Conservation (phyloP, 2,113 vertebrate genomes). For the Dolichallabes microphthalmus region DNA sequence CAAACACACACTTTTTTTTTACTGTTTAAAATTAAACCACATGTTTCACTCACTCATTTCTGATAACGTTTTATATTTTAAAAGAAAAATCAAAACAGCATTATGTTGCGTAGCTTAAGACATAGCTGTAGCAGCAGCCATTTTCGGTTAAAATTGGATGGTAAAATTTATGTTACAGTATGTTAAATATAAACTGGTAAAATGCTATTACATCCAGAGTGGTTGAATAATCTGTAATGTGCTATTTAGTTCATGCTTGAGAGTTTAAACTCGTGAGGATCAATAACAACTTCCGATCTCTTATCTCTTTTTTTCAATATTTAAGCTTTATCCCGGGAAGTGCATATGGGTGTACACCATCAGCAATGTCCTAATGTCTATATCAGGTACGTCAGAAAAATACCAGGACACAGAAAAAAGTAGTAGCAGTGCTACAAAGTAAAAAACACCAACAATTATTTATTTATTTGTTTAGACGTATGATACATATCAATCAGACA, state of each 20-base stretch:
- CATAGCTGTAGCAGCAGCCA: background rate
- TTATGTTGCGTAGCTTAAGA: background rate
- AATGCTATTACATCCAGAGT: background rate
- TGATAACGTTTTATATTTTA: background rate
- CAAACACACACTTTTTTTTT: background rate
- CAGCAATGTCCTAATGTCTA: constrained; percentile 84
- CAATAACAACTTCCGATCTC: background rate
- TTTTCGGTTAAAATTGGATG: background rate
- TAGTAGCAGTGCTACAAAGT: background rate
- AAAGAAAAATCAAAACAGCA: background rate
- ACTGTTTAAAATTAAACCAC: background rate
- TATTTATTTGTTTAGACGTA: background rate
- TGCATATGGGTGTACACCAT: constrained; percentile 87
- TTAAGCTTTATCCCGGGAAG: constrained; percentile 81
- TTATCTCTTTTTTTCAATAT: constrained; percentile 1
- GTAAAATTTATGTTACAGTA: no score
- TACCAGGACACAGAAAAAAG: background rate
- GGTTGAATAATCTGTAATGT: background rate
- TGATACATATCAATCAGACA: background rate
- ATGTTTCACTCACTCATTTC: background rate
- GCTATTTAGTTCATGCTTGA: background rate
- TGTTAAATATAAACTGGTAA: background rate
- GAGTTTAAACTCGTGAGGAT: background rate
- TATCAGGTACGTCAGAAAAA: constrained; percentile 76
- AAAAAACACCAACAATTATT: background rate